Base-by-base conservation (phyloP, 64 coral and sea anemone species). In the Acropora tenuis region DNA sequence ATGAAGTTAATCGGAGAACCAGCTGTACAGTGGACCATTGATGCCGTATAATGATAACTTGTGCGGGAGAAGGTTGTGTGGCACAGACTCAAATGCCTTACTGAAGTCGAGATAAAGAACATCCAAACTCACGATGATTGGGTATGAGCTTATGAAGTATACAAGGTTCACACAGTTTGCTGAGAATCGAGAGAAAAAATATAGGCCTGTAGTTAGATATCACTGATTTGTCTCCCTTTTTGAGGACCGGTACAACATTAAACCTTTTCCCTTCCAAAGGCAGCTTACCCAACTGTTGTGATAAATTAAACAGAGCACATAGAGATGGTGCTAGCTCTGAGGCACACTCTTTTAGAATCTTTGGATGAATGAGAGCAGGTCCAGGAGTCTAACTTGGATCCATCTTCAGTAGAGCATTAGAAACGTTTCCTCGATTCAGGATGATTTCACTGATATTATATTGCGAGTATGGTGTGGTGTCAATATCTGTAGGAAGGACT, bases 151-250 rank as follows among this genome's bases (percentile, higher is more conserved):
- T 84, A 3, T 66, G 6, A 3, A 84, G 4, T 41, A 65, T 41
- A 55, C 80, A 84, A 43, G 2, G 80, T 13, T 52, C 52, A 84
- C 80, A 65, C 6, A 84, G 80, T 20, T 84, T 84, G 48, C 80
- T 58, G 20, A 84, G 53, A 59, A 63, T 43, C 6, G 58, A 84
- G 17, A 84, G 52, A 43, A 84, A 57, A 59, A 57, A 84, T n/a
- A 84, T 84, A 43, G 41, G 80, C 49, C 12, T 15, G 59, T 41
- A 63, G 59, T 63, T 84, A 40, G 57, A 43, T 6, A 84, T 84
- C 20, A 58, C 8, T 84, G 52, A 84, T 44, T 53, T 53, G 50
- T 53, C 50, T 53, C 50, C 50, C 50, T 53, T 53, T 53, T 53
- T 53, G 50, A 53, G 9, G 50, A 53, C 50, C 1, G 50, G 50